Percentiles rank a stretch among this genome's conserved stretches.
Evolutionary conservation across 2,797 vertebrate species (phyloP).

Genomic region (Sebastiscus tertius): DNA sequence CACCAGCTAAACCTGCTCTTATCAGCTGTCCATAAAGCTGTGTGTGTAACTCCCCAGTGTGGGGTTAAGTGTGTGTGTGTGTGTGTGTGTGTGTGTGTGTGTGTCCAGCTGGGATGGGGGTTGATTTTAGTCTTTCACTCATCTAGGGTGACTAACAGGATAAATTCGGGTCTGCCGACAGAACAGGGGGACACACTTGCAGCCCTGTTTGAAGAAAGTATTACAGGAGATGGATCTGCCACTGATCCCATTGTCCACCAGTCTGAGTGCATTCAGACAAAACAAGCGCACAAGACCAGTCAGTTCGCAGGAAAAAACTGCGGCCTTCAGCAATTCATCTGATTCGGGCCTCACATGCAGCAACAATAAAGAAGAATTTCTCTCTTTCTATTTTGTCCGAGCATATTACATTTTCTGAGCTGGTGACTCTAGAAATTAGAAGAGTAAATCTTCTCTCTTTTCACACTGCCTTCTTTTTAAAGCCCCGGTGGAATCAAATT

Average conservation of each 20-base stretch:
- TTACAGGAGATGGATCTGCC: conserved; percentile 81
- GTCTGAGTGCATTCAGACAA: conserved; percentile 74
- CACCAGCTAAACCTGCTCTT: conserved; percentile 78
- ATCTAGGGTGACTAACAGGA: conserved; percentile 86
- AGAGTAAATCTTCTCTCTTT: conserved; percentile 81
- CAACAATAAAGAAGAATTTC: conserved; percentile 64
- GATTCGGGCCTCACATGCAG: conserved; percentile 62
- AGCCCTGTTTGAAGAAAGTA: conserved; percentile 79
- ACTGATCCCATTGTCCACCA: conserved; percentile 79
- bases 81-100: conserved; percentile 44
- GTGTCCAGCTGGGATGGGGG: conserved; percentile 82
- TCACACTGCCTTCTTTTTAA: conserved; percentile 66
- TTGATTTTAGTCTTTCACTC: conserved; percentile 81
- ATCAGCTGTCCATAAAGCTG: conserved; percentile 80
- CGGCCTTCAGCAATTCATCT: conserved; percentile 52
- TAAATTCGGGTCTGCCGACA: conserved; percentile 79
- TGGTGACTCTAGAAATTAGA: conserved; percentile 75
- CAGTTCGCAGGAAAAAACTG: conserved; percentile 35
- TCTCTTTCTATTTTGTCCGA: conserved; percentile 47
- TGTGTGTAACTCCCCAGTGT: conserved; percentile 57
- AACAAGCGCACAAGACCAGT: conserved; percentile 63
- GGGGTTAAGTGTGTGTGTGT: conserved; percentile 37
- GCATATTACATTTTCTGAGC: conserved; percentile 67
- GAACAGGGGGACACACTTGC: conserved; percentile 81
- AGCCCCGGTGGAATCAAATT: conserved; percentile 75